These are phyloP conservation scores for Diorhabda sublineata DNA, from an alignment of 1,140 invertebrate species.

Conservation along the genomic window DNA sequence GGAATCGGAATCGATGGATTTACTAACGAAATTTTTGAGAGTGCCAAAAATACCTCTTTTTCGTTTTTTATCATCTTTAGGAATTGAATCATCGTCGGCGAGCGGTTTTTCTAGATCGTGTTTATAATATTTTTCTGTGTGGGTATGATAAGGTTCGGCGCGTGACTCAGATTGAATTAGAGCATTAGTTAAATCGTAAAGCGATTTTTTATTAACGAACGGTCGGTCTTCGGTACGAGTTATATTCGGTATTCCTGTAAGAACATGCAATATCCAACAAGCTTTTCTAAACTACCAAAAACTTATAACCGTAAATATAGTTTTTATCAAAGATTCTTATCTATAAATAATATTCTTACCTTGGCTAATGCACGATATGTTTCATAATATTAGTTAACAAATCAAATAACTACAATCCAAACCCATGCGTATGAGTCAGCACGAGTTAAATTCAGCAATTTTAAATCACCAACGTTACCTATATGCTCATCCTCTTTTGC, in stretches of 20 bases:
- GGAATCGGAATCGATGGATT: slow-evolving; percentile 44
- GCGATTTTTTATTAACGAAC: slow-evolving; percentile 27
- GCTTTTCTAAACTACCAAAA: slow-evolving; percentile 44
- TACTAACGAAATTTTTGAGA: slow-evolving; percentile 41
- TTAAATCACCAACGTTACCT: slow-evolving; percentile 40
- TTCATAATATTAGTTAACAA: slow-evolving; percentile 31
- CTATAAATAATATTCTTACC: slow-evolving; percentile 31
- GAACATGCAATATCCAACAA: slow-evolving; percentile 48
- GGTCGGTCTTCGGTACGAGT: slow-evolving; percentile 8
- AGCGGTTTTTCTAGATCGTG: slow-evolving; percentile 13
- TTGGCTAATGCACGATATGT: slow-evolving; percentile 35
- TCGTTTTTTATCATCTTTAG: slow-evolving; percentile 39
- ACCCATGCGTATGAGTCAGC: slow-evolving; percentile 42
- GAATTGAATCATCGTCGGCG: background rate
- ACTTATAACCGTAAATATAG: slow-evolving; percentile 31
- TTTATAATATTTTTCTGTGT: slow-evolving; percentile 32
- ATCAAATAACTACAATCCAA: slow-evolving; percentile 39
- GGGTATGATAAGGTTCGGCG: slow-evolving; percentile 37
- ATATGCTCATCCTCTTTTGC: slow-evolving; percentile 31
- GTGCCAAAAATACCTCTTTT: slow-evolving; percentile 45
- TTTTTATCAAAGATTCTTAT: slow-evolving; percentile 41
- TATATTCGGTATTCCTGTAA: slow-evolving; percentile 45
- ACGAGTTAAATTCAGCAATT: slow-evolving; percentile 20
- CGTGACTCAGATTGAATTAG: slow-evolving; percentile 43
- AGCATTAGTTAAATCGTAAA: slow-evolving; percentile 40